Evolutionary conservation across 2,113 vertebrate species (phyloP), one percentile per base, ranked within the genome.

Genomic region (Choloepus hoffmanni): DNA sequence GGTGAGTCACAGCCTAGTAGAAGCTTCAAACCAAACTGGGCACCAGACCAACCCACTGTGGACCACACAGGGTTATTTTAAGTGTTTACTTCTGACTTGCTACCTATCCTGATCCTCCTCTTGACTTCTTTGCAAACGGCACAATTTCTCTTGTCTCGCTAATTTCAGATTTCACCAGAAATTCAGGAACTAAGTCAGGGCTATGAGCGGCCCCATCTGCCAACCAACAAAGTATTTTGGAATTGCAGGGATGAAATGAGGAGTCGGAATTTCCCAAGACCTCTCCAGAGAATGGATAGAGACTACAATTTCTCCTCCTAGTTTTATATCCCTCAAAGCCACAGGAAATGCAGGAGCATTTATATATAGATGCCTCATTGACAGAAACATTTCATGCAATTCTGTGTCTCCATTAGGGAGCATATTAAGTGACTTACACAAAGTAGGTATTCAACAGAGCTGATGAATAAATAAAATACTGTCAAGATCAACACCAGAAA

Each of bases 111-210:
- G 55, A 63, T 26, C 40, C 73, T 23, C 23, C 23, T 92, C 36
- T 73, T 60, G 24, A 91, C 45, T 86, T 77, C 30, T 76, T 90
- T 74, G 24, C 13, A 84, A 82, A 89, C 45, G 70, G 60, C 50
- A 84, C 48, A 62, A 76, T 65, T 96, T 60, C 65, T 95, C 60
- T 87, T 36, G 15, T 95, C 72, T 82, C 23, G 89, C 5, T 73
- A n/a, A 62, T 82, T 96, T 96, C 91, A 85, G 60, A 95, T 92
- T 92, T 97, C 67, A 90, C 40, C 74, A 93, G 81, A 77, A 85
- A 96, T 88, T 78, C 24, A 82, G 55, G 23, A 85, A 68, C 82
- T 90, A 77, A 95, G 30, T 88, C 92, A 95, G 55, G 73, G 73
- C 82, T 76, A 67, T 24, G 62, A 74, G 76, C 33, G 30, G 24